These are phyloP conservation scores for Scalopus aquaticus DNA, from an alignment of 2,113 vertebrate species.

Conservation along the genomic window DNA sequence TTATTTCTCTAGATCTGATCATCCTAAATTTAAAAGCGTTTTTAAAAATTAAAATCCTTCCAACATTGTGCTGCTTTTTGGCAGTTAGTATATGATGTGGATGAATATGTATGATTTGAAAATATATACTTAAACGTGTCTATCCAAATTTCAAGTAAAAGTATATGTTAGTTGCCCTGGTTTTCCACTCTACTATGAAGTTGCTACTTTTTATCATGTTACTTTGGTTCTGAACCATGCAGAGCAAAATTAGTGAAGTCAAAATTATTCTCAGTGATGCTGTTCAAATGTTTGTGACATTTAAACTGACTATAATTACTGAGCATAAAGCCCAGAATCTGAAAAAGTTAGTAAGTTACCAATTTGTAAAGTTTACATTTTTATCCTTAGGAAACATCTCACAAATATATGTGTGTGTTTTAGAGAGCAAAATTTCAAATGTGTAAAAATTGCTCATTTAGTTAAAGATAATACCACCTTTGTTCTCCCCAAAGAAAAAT, in stretches of 20 bases:
- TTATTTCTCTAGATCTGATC: background rate
- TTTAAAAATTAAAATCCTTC: background rate
- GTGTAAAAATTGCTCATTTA: background rate
- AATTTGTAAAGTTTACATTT: background rate
- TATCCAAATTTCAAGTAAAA: too few species aligned
- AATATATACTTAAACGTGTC: background rate
- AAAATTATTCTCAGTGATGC: background rate
- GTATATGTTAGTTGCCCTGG: background rate
- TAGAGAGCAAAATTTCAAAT: constrained; percentile 3
- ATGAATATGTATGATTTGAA: background rate
- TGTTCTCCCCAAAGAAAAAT: background rate
- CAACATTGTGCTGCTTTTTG: background rate
- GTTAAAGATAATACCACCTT: background rate
- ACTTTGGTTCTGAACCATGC: background rate
- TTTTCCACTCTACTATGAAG: background rate
- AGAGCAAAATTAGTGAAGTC: background rate
- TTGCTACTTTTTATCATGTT: background rate
- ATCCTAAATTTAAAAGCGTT: background rate
- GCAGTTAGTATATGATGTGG: background rate
- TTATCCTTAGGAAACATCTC: background rate
- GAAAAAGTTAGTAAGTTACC: background rate
- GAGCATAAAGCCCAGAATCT: background rate
- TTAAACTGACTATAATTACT: background rate
- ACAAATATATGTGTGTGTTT: background rate
- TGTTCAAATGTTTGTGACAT: background rate